These are phyloP conservation scores for Enoplosus armatus DNA, from an alignment of 2,797 vertebrate species.

Conservation along the genomic window DNA sequence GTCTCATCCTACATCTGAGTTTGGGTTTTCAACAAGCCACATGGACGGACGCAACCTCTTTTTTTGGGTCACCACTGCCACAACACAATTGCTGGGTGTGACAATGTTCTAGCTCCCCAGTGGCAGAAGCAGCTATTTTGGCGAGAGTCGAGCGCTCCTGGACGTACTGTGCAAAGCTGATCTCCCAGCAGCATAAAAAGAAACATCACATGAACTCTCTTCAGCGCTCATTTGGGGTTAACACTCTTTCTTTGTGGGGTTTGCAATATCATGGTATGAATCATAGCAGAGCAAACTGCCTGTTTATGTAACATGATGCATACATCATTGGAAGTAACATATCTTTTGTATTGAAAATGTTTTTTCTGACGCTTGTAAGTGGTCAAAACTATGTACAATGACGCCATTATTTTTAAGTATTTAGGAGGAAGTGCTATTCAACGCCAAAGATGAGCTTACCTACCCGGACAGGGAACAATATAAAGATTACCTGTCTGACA, in stretches of 20 bases:
- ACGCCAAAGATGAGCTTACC: background rate
- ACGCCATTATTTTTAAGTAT: background rate
- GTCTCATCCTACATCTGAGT: conserved; percentile 75
- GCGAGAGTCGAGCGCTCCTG: conserved; percentile 43
- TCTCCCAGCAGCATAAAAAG: conserved; percentile 17
- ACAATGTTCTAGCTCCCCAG: conserved; percentile 61
- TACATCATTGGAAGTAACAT: background rate
- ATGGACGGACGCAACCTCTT: conserved; percentile 72
- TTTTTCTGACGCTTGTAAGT: background rate
- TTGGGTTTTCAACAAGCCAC: conserved; percentile 78
- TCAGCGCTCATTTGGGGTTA: conserved; percentile 17
- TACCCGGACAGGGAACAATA: background rate
- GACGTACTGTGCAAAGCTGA: conserved; percentile 34
- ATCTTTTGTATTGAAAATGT: background rate
- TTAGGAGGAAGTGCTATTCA: background rate
- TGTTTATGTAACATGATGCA: background rate
- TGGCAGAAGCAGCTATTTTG: conserved; percentile 71
- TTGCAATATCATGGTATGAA: background rate
- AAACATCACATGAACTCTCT: conserved; percentile 10
- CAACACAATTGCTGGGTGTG: conserved; percentile 81
- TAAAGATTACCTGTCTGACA: conserved; percentile 27
- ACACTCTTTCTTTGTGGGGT: conserved; percentile 18
- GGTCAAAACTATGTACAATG: background rate
- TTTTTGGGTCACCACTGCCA: conserved; percentile 68
- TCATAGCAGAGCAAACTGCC: background rate